Evolutionary conservation across 1,140 invertebrate genomes (phyloP), one percentile per base, ranked within the genome.

Genomic region (Archivesica marissinica): DNA sequence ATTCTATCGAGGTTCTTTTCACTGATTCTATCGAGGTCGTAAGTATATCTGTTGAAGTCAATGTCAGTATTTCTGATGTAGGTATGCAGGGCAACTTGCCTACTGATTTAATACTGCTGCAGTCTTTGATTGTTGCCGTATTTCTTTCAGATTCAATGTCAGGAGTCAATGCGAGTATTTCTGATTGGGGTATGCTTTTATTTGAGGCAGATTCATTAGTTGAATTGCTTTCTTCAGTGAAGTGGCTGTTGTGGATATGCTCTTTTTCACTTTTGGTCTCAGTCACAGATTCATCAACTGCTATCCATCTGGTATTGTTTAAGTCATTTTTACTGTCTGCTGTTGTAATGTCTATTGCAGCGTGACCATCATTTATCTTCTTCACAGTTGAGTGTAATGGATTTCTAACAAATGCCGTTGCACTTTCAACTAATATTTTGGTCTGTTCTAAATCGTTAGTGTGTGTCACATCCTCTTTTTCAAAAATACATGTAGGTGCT

Each of bases 391-490:
- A 9, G 15, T 20, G 9, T 25, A 11, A 2, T 1, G 33, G 13
- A 2, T 44, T 44, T 44, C 28, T 41, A 70, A 44, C 38, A 70
- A 70, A 70, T 41, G 66, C 39, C 0, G 66, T 20, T 9, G 39
- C 66, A 44, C 41, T 70, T 28, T 70, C 66, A 3, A 47, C 41
- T 2, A 70, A 23, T 7, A 70, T 39, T 4, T 70, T 39, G 25
- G 38, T 25, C 9, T 70, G 38, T 25, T 41, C 2, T 47, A 70
- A 70, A 70, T 44, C 66, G 25, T n/a, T 25, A 44, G 3, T 41
- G 0, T n/a, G 7, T 15, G 66, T 70, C 13, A 38, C 66, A 70
- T 70, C 66, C 25, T 44, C 41, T 47, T 70, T 70, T 35, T 70
- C 66, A 70, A 70, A 70, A 7, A 25, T 23, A 2, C 23, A 39